Percentiles rank a stretch among this genome's conserved stretches.
These are phyloP conservation scores for Setipinna tenuifilis DNA, from an alignment of 2,797 vertebrate species.

Conservation along the genomic window DNA sequence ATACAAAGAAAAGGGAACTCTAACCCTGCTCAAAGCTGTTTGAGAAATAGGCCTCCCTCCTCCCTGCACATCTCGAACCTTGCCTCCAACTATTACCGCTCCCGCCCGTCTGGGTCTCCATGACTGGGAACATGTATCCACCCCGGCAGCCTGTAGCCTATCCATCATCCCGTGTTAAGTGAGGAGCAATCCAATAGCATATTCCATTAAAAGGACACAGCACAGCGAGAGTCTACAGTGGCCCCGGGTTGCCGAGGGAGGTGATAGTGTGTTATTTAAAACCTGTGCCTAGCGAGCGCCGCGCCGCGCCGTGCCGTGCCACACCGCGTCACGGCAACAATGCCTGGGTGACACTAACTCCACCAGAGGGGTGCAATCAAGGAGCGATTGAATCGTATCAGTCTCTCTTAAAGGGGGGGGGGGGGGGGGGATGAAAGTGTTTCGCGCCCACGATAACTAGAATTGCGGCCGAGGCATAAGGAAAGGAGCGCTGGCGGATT, in stretches of 20 bases:
- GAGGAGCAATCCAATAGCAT: constrained; percentile 58
- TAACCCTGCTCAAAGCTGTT: neutral
- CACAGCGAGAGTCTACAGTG: constrained; percentile 18
- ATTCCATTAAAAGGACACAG: constrained; percentile 62
- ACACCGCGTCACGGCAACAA: neutral
- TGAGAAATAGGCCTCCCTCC: neutral
- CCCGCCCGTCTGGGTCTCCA: neutral
- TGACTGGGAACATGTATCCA: neutral
- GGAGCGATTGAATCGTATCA: constrained; percentile 22
- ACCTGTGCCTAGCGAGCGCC: neutral
- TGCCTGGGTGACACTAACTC: neutral
- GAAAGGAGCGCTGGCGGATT: constrained; percentile 14
- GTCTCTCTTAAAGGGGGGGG: constrained; percentile 6
- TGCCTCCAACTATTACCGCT: neutral
- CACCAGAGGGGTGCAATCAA: constrained; percentile 20
- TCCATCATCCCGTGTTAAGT: constrained; percentile 60
- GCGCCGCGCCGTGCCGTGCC: no score
- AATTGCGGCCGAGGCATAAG: neutral
- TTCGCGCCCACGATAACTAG: constrained; percentile 4
- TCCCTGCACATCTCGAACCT: neutral
- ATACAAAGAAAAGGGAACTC: neutral
- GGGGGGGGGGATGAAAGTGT: constrained; percentile 10
- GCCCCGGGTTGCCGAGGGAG: neutral
- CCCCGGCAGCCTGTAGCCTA: constrained; percentile 43
- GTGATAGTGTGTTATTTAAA: constrained; percentile 18